Conservation (phyloP, 2,888 invertebrate genomes). For the Dexiosoma caninum region DNA sequence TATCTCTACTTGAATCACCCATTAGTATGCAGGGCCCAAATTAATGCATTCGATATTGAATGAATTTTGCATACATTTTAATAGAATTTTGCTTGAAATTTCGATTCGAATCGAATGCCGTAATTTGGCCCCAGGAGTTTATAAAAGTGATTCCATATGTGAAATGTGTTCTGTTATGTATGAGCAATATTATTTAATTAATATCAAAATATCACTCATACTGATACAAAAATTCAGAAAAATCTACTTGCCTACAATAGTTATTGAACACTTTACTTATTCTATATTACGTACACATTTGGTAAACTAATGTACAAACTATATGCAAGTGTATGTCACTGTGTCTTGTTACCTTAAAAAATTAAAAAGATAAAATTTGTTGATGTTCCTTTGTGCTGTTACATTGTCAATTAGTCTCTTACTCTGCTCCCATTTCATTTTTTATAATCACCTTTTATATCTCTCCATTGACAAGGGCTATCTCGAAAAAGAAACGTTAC, state of each 20-base stretch:
- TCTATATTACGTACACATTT: background rate
- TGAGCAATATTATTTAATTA: background rate
- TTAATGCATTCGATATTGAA: too few relatives aligned
- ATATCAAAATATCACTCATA: background rate
- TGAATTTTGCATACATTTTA: too few relatives aligned
- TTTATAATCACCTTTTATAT: constrained; percentile 2
- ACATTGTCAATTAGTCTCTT: constrained; percentile 49
- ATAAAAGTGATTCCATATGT: too few relatives aligned
- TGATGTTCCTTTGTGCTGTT: constrained; percentile 50
- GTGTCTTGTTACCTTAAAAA: background rate
- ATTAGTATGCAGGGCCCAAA: too few relatives aligned
- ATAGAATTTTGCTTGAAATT: too few relatives aligned
- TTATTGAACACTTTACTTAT: background rate
- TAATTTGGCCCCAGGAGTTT: too few relatives aligned
- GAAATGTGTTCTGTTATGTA: background rate
- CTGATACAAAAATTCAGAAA: too few relatives aligned
- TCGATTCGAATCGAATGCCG: too few relatives aligned
- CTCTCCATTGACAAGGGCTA: constrained; percentile 20
- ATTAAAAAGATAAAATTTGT: constrained; percentile 24
- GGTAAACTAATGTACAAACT: background rate
- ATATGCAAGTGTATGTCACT: background rate
- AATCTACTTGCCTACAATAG: background rate
- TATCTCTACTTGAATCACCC: too few relatives aligned
- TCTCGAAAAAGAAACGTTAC: constrained; percentile 29
- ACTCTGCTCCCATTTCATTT: background rate